Conservation (phyloP, 2,113 vertebrate species). For the Cyanoramphus novaezelandiae region DNA sequence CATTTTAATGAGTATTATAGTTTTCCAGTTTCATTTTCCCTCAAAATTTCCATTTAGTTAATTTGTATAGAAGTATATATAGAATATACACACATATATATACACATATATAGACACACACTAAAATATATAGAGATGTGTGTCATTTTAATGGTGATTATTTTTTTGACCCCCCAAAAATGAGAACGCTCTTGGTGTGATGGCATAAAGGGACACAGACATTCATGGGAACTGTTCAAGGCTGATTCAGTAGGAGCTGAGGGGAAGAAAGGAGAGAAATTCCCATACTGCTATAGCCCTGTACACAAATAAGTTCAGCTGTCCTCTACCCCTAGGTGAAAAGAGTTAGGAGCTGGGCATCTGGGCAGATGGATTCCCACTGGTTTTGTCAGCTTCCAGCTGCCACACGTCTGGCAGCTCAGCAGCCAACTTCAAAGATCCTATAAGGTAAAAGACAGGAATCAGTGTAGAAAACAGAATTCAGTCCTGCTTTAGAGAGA, state of each 20-base stretch:
- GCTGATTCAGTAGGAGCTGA: neutral
- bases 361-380: neutral
- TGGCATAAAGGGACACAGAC: neutral
- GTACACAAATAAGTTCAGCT: neutral
- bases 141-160: neutral
- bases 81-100: neutral
- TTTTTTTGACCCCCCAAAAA: rapidly evolving
- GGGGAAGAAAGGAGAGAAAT: neutral
- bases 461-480: neutral
- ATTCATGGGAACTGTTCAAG: neutral
- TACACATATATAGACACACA: neutral
- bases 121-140: neutral
- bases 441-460: neutral
- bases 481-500: neutral
- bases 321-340: neutral
- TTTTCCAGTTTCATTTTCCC: neutral
- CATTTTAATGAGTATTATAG: neutral
- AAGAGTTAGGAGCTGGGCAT: neutral
- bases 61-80: neutral
- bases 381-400: neutral
- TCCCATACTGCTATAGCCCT: neutral
- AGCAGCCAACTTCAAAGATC: neutral
- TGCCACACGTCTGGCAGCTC: neutral
- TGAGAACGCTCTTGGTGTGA: neutral
- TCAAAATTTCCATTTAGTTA: neutral